Base-by-base conservation (phyloP, 1,140 invertebrate species). In the Macrobrachium rosenbergii region DNA sequence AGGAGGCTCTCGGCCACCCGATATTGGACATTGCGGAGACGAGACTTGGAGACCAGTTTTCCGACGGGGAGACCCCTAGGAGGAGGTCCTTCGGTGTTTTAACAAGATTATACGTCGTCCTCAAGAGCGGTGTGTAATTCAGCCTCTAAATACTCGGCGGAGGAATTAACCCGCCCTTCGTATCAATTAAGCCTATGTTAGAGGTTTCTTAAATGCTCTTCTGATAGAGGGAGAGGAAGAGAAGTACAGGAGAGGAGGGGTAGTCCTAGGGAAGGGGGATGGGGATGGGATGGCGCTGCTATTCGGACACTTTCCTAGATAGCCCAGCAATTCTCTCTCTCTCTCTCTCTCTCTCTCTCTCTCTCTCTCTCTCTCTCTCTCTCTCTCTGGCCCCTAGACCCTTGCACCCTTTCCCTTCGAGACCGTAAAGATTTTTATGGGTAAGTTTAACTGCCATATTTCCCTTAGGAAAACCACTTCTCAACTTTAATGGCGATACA, bases 401-500 rank as follows among this genome's bases (percentile, higher is more conserved):
- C 16, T 37, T 7, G 43, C 72, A 43, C 37, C 72, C 52, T 45
- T 37, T 45, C 23, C 72, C 37, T 10, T 52, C 45, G 45, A n/a
- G n/a, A 45, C 72, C 72, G 37, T 75, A 75, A 75, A 75, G 72
- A 75, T 75, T 75, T 52, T 75, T 75, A 75, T n/a, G 37, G 37
- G 37, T 17, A 45, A 75, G 37, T 75, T 75, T 75, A 75, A 75
- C 72, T 75, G 37, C 72, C 72, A 75, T 75, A 75, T 75, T 75
- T 75, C 72, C 72, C 72, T 75, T 45, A 75, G 72, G 72, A 37
- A 45, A 75, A 37, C 43, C 72, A 75, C 72, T 75, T 75, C 52
- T 75, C 72, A 75, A 75, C 72, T 75, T 75, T 75, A 75, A 75
- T 75, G 72, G 72, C 43, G 72, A 75, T 75, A 43, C n/a, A 75